Percentiles rank a stretch among this genome's conserved stretches.
These are phyloP conservation scores for Chromis chromis DNA, from an alignment of 2,797 vertebrate species.

Conservation along the genomic window DNA sequence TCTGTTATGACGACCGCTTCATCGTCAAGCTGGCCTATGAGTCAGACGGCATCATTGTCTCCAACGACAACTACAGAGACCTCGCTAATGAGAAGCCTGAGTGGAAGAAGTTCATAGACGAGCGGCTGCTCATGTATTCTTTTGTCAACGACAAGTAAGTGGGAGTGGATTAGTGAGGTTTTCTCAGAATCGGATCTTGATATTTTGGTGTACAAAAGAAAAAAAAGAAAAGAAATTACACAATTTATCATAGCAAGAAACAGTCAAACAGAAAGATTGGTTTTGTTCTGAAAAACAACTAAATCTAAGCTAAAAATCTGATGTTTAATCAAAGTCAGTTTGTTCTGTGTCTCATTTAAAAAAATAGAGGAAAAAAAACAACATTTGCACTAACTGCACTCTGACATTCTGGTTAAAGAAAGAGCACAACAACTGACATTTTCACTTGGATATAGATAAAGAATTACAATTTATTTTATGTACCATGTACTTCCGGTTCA, in stretches of 20 bases:
- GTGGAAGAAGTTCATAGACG: constrained; percentile 97
- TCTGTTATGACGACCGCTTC: constrained; percentile 94
- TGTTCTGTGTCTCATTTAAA: no score
- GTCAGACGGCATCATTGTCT: constrained; percentile 94
- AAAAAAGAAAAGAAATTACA: no score
- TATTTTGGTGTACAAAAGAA: background rate
- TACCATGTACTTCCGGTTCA: no score
- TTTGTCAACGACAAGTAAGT: constrained; percentile 97
- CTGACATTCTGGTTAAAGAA: no score
- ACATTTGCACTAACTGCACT: no score
- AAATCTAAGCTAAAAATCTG: no score
- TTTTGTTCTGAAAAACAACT: no score
- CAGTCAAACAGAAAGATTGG: no score
- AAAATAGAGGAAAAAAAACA: no score
- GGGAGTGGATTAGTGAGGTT: background rate
- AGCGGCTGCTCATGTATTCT: constrained; percentile 94
- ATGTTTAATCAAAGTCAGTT: no score
- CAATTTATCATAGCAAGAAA: no score
- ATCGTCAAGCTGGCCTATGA: constrained; percentile 95
- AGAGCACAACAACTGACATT: background rate
- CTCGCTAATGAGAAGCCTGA: constrained; percentile 94
- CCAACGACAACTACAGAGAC: constrained; percentile 95
- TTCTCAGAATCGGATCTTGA: background rate
- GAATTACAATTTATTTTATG: no score
- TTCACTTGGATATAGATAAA: background rate